phyloP scores from a whole-genome alignment of 2,113 vertebrate species.

The Copsychus sechellarum region DNA sequence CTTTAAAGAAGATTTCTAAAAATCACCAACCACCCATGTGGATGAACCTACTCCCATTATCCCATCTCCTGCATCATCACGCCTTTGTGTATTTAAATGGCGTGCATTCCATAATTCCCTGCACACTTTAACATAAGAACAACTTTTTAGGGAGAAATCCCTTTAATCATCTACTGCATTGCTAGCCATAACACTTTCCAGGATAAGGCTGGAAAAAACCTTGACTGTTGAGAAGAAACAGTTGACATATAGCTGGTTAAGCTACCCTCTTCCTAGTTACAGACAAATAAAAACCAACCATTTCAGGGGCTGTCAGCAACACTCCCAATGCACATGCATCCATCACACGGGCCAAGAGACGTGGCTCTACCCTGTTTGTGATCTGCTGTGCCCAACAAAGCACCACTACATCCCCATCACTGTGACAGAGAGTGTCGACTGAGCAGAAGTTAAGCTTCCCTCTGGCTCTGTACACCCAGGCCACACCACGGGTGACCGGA shows the following conservation, averaged over 20 bases:
- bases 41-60: rapidly evolving
- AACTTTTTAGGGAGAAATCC: neutral
- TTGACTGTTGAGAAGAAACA: neutral
- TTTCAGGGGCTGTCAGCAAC: neutral
- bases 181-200: neutral
- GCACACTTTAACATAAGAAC: neutral
- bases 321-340: rapidly evolving
- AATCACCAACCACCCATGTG: neutral
- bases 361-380: too few species aligned
- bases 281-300: neutral
- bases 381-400: neutral
- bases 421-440: rapidly evolving
- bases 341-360: neutral
- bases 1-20: neutral
- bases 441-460: rapidly evolving
- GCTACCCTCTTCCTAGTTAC: neutral
- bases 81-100: neutral
- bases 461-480: rapidly evolving
- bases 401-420: rapidly evolving
- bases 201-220: neutral
- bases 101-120: neutral
- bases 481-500: neutral
- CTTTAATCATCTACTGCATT: neutral
- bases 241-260: rapidly evolving
- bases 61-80: neutral